These are phyloP conservation scores for Melinaea menophilus DNA, from an alignment of 2,888 invertebrate genomes.

Conservation along the genomic window DNA sequence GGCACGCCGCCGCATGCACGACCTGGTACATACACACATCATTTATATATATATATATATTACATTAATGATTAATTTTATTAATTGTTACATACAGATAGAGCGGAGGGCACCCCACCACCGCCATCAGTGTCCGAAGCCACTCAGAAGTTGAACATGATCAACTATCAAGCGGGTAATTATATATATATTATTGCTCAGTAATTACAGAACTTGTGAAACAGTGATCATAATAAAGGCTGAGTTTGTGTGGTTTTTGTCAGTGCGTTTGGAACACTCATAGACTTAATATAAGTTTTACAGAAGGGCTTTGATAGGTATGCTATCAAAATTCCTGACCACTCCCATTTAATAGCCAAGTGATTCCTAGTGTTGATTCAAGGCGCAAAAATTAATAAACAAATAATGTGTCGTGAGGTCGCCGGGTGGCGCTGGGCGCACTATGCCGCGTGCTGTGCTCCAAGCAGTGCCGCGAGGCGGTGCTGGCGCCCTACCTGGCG, in stretches of 20 bases:
- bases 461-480: slow-evolving; percentile 95
- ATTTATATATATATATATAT: neutral
- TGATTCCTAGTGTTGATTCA: too few species aligned
- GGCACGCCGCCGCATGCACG: slow-evolving; percentile 61
- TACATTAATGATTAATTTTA: neutral
- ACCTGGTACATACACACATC: neutral
- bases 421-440: slow-evolving; percentile 96
- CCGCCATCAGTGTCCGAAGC: slow-evolving; percentile 82
- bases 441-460: slow-evolving; percentile 97
- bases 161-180: slow-evolving; percentile 85
- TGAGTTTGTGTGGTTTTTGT: too few species aligned
- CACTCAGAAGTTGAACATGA: slow-evolving; percentile 83
- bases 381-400: too few species aligned
- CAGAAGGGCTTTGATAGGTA: too few species aligned
- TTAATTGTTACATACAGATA: slow-evolving; percentile 46
- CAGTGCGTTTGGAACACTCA: neutral
- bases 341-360: neutral
- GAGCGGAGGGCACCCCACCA: slow-evolving; percentile 68
- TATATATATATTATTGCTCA: too few species aligned
- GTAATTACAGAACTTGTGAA: too few species aligned
- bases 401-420: slow-evolving; percentile 65
- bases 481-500: slow-evolving; percentile 94
- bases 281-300: neutral
- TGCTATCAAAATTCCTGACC: neutral
- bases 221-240: too few species aligned